Percentiles rank a stretch among this genome's conserved stretches.
Conservation (phyloP, 2,797 vertebrate genomes). For the Epinephelus coioides region DNA sequence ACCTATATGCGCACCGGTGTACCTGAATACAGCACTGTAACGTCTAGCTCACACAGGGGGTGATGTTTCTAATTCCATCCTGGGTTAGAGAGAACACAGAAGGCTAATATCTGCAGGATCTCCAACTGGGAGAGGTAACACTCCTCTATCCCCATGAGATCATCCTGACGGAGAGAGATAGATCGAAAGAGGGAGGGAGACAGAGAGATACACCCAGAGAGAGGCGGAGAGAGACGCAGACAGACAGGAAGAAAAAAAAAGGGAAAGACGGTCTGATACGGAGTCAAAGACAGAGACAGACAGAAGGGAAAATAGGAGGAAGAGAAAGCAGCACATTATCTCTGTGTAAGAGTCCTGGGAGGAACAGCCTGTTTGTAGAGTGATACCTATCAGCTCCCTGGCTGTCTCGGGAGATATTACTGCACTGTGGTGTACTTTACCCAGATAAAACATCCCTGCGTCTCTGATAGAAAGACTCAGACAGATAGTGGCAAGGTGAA, state of each 20-base stretch:
- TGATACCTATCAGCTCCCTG: slow-evolving; percentile 83
- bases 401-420: slow-evolving; percentile 82
- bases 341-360: slow-evolving; percentile 74
- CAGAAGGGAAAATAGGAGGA: slow-evolving; percentile 46
- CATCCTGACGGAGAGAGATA: slow-evolving; percentile 66
- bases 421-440: slow-evolving; percentile 81
- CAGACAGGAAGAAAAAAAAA: slow-evolving; percentile 6
- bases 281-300: slow-evolving; percentile 43
- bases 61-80: slow-evolving; percentile 74
- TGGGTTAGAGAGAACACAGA: slow-evolving; percentile 71
- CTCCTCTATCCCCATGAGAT: slow-evolving; percentile 74
- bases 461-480: slow-evolving; percentile 73
- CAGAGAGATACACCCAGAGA: slow-evolving; percentile 24
- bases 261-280: slow-evolving; percentile 32
- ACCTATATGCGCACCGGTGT: slow-evolving; percentile 18
- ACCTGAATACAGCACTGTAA: slow-evolving; percentile 39
- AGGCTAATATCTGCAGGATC: slow-evolving; percentile 80
- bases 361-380: slow-evolving; percentile 82
- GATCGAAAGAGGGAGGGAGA: slow-evolving; percentile 49
- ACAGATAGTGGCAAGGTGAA: slow-evolving; percentile 80
- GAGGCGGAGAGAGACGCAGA: slow-evolving; percentile 12
- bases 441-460: slow-evolving; percentile 76
- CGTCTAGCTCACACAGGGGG: slow-evolving; percentile 53
- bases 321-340: slow-evolving; percentile 73
- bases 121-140: slow-evolving; percentile 73